phyloP scores from a whole-genome alignment of 2,797 vertebrate species.

The Anas bahamensis region DNA sequence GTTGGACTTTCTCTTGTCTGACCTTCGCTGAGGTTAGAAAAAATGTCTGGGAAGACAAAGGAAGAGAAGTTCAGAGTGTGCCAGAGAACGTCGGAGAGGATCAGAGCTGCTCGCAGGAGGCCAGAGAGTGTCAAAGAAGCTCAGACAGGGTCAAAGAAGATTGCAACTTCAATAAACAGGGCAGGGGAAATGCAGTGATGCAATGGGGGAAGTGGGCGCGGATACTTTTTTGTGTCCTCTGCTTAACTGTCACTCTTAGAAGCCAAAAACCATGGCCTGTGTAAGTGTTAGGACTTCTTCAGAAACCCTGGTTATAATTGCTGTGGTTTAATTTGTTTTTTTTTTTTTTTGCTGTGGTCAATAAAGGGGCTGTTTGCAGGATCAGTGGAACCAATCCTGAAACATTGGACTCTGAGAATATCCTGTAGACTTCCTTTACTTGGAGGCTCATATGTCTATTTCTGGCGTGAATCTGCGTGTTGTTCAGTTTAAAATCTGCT shows the following conservation, averaged over 20 bases:
- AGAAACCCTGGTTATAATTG: background rate
- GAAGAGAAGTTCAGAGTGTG: too few species aligned
- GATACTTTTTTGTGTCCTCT: background rate
- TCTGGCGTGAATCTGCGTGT: constrained; percentile 24
- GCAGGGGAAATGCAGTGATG: background rate
- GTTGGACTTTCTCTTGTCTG: background rate
- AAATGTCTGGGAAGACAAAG: too few species aligned
- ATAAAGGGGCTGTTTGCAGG: background rate
- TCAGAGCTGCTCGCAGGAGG: background rate
- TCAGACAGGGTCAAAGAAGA: background rate
- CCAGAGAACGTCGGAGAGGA: background rate
- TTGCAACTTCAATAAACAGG: background rate
- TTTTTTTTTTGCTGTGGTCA: background rate
- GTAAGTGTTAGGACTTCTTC: background rate
- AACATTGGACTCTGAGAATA: background rate
- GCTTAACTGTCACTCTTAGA: background rate
- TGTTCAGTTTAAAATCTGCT: constrained; percentile 47
- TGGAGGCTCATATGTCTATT: background rate
- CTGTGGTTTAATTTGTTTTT: background rate
- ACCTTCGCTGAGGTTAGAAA: background rate
- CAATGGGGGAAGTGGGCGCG: background rate
- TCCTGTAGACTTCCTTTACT: background rate
- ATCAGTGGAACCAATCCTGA: background rate
- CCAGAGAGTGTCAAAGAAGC: background rate
- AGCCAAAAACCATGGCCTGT: background rate